Conservation (phyloP, 1,140 invertebrate species). For the Coenobita brevimanus region DNA sequence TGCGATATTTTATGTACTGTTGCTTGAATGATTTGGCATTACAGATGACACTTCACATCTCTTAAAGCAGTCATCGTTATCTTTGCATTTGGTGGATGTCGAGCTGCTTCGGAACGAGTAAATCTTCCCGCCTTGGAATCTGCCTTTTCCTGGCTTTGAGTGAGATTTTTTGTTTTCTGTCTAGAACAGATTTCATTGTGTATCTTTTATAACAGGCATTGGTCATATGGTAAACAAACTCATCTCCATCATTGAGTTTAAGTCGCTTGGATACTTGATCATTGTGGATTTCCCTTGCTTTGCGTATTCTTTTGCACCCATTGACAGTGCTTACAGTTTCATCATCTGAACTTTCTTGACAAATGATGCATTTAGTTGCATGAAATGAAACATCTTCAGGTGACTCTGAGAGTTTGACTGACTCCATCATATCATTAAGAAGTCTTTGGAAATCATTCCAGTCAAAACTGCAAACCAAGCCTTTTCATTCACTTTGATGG, state of each 20-base stretch:
- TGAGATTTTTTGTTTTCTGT: not conserved
- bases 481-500: too few relatives aligned
- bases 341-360: not conserved
- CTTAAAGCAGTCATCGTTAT: not conserved
- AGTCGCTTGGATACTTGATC: not conserved
- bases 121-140: not conserved
- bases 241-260: not conserved
- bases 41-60: conserved; percentile 17
- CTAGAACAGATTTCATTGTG: conserved; percentile 10
- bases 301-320: not conserved
- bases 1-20: not conserved
- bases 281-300: not conserved
- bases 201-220: conserved; percentile 8
- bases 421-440: too few relatives aligned
- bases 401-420: not conserved
- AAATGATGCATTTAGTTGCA: conserved; percentile 7
- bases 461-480: too few relatives aligned
- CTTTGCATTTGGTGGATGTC: conserved; percentile 13
- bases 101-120: conserved; percentile 16
- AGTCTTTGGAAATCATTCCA: too few relatives aligned
- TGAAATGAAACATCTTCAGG: not conserved
- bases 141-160: not conserved
- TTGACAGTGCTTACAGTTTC: not conserved
- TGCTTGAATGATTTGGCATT: not conserved
- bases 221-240: conserved; percentile 19